Base-by-base conservation (phyloP, 2,888 invertebrate genomes). In the Melanargia galathea region DNA sequence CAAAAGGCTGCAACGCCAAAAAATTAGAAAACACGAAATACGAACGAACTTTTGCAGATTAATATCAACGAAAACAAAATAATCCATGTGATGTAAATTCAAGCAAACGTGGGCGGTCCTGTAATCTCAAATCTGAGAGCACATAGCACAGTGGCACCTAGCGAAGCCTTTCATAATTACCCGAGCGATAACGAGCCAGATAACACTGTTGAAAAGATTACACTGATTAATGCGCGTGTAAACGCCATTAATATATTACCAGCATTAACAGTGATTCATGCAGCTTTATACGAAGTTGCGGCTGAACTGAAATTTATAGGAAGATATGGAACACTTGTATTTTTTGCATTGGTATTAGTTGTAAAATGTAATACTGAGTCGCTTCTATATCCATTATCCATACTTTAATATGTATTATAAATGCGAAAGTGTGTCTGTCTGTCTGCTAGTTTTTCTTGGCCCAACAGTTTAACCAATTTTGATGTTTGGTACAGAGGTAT, bases 171-270 rank as follows among this genome's bases (percentile, higher is more conserved):
- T 70, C 68, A 70, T 71, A 72, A 72, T 70, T 67, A 69, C 70
- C 51, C 52, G 51, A 38, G 46, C 59, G 73, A 73, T 73, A 73
- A 73, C 66, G 56, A 57, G 64, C 16, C 45, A 61, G 71, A 73
- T 73, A 73, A 67, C 69, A 68, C 60, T 70, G 70, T 71, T 64
- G 59, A 67, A 58, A 67, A 70, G 72, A 71, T 70, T 72, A 69
- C 38, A 40, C 62, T 52, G 67, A 65, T 64, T 70, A 67, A 71
- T 67, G 65, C 58, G 49, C 40, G 52, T 65, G 63, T 65, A 66
- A 62, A 64, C 49, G 55, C 60, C 63, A 63, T 63, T 64, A 64
- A 66, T 65, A 62, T 62, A 59, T 58, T 24, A 35, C 33, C 6
- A 10, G 33, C 46, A 61, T 55, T 57, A 63, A 51, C 51, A 60